Evolutionary conservation across 2,888 invertebrate genomes (phyloP).

Genomic region (Molorchus minor): DNA sequence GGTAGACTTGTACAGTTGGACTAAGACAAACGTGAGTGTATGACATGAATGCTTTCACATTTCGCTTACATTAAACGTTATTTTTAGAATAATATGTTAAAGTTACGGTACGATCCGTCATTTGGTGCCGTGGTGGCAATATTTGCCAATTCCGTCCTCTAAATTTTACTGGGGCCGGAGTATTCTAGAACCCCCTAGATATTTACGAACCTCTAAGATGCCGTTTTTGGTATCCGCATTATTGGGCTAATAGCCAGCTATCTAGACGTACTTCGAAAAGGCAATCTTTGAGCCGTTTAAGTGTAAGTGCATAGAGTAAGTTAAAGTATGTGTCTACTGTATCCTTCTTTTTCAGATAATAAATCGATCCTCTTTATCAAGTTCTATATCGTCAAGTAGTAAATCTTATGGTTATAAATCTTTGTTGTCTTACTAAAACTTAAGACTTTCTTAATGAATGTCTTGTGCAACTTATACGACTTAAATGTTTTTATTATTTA

Average conservation of each 20-base stretch:
- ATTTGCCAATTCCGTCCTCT: constrained; percentile 41
- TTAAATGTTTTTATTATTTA: too few species aligned
- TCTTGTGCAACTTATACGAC: too few species aligned
- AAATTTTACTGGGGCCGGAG: constrained; percentile 44
- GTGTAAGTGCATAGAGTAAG: constrained; percentile 33
- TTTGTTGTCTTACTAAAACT: too few species aligned
- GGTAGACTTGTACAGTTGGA: neutral
- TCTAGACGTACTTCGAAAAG: constrained; percentile 40
- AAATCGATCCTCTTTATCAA: too few species aligned
- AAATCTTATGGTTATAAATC: too few species aligned
- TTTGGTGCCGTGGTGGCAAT: constrained; percentile 43
- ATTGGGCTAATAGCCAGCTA: constrained; percentile 46
- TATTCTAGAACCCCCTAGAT: constrained; percentile 39
- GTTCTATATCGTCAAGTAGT: too few species aligned
- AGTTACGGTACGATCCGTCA: constrained; percentile 43
- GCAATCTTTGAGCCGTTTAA: constrained; percentile 39
- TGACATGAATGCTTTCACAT: neutral
- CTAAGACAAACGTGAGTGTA: neutral
- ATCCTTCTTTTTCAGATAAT: too few species aligned
- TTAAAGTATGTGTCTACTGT: too few species aligned
- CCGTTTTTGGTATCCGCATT: constrained; percentile 44
- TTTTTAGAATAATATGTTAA: constrained; percentile 39
- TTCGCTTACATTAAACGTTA: neutral
- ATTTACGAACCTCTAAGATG: constrained; percentile 41
- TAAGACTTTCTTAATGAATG: too few species aligned